Evolutionary conservation across 1,140 invertebrate genomes (phyloP).

Genomic region (Anastrepha ludens): DNA sequence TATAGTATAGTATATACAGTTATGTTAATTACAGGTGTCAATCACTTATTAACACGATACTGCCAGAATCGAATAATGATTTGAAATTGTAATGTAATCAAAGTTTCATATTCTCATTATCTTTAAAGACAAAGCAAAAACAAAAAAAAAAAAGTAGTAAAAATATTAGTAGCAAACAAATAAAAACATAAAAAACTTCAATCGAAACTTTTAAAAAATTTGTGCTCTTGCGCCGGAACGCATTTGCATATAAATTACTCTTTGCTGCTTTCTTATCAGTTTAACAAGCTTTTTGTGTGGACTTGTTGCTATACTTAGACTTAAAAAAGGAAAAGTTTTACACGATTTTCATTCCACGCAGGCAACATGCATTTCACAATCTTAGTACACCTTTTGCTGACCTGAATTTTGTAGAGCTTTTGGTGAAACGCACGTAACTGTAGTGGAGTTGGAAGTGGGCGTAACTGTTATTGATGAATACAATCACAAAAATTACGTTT

Average conservation of each 20-base stretch:
- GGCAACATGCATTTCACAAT: neutral
- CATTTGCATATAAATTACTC: slow-evolving; percentile 50
- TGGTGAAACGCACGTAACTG: neutral
- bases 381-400: slow-evolving; percentile 9
- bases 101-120: slow-evolving; percentile 13
- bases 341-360: neutral
- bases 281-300: neutral
- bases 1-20: neutral
- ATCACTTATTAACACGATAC: neutral
- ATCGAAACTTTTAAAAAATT: slow-evolving; percentile 44
- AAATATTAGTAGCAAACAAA: neutral
- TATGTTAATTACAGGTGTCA: slow-evolving; percentile 30
- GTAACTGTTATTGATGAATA: slow-evolving; percentile 22
- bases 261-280: neutral
- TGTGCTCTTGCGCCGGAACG: neutral
- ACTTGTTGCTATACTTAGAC: neutral
- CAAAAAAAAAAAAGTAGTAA: neutral
- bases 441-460: too few relatives aligned
- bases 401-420: neutral
- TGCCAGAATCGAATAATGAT: neutral
- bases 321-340: neutral
- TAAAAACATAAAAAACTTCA: neutral
- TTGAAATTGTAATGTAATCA: slow-evolving; percentile 52
- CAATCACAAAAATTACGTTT: slow-evolving; percentile 11
- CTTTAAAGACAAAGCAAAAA: neutral